A percentile compares a stretch with the other conserved stretches of the same genome.
These are phyloP conservation scores for Ochotona curzoniae DNA, from an alignment of 2,113 vertebrate genomes.

Conservation along the genomic window DNA sequence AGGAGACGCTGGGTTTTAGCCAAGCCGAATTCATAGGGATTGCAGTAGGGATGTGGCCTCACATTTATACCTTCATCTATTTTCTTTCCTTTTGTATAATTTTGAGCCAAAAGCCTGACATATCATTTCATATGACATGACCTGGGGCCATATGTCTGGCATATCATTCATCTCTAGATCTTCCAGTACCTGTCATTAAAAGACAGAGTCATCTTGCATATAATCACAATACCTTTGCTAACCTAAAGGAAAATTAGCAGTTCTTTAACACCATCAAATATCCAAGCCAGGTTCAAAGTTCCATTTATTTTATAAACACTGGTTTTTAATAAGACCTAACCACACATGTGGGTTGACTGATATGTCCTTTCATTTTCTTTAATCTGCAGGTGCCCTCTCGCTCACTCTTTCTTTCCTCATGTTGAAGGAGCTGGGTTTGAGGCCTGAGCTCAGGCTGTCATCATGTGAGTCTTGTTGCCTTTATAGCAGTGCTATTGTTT, in stretches of 20 bases:
- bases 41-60: no score
- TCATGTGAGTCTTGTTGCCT: slow-evolving; percentile 41
- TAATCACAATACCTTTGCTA: neutral
- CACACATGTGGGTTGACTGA: neutral
- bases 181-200: slow-evolving; percentile 18
- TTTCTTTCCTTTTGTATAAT: neutral
- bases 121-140: neutral
- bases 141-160: neutral
- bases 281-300: neutral
- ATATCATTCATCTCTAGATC: neutral
- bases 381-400: neutral
- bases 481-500: slow-evolving; percentile 50
- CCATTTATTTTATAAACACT: neutral
- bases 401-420: neutral
- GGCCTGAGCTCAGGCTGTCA: neutral
- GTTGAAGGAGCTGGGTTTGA: slow-evolving; percentile 46
- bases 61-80: neutral
- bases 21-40: no score
- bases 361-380: neutral
- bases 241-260: neutral
- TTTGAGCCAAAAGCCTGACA: neutral
- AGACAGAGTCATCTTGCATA: slow-evolving; percentile 24
- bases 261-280: neutral
- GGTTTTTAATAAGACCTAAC: neutral
- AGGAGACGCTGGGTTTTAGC: no score